Evolutionary conservation across 2,797 vertebrate genomes (phyloP), one percentile per base, ranked within the genome.

Genomic region (Buceros bicornis): DNA sequence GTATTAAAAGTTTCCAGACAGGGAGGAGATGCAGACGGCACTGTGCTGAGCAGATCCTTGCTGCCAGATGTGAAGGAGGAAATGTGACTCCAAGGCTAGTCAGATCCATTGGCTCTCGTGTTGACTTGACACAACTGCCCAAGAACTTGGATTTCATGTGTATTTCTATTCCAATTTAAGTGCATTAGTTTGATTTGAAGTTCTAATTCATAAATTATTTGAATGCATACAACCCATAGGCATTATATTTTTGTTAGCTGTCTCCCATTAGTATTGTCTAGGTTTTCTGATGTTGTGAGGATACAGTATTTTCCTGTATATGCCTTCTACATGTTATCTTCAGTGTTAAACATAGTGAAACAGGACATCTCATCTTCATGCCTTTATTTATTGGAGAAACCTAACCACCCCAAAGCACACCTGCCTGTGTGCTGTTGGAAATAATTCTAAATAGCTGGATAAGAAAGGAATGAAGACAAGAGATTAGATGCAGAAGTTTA

Each of bases 221-320:
- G 45, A 66, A 50, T 42, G 42, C 24, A 10, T 47, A 47, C 5
- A 56, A 21, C 40, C 40, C 22, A 58, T 33, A 19, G 16, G 8
- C 20, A 10, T 60, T 87, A 29, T 28, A 40, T 66, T 88, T 50
- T 47, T 45, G 58, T 26, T 29, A 66, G 16, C 10, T 66, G 5
- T 48, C 17, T 43, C 20, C 5, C 60, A 11, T 73, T 82, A 69
- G 8, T 56, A 42, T 17, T 43, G 24, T 31, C 20, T 56, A 28
- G 4, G 20, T 40, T 58, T 45, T 8, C 31, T 25, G 10, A 47
- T 2, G 1, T 45, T n/a, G 14, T 58, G 50, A 56, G 29, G 28
- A 72, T 67, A 72, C 2, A 0, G 1, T 57, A 25, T 42, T 50
- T 51, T 53, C 28, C 16, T 56, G 0, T 29, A 26, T 31, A 20